Evolutionary conservation across 2,888 invertebrate genomes (phyloP), one percentile per base, ranked within the genome.

Genomic region (Drosophila phalerata): DNA sequence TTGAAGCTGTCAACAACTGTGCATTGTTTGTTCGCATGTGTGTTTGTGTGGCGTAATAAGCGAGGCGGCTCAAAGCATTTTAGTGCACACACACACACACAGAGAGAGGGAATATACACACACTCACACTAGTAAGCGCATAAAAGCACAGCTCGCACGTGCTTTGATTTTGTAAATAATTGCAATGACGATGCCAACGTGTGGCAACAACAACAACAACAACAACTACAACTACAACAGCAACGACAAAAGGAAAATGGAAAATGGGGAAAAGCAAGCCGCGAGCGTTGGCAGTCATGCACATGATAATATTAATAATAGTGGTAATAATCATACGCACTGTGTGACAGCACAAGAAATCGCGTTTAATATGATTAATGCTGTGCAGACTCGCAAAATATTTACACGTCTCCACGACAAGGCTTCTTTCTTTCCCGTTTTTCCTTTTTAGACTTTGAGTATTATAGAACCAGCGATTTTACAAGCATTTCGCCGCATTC

Each of bases 301-400:
- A 73, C 85, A 87, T 87, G 85, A 85, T 85, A 87, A 85, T 85
- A 85, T 81, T 83, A 85, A 85, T 85, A 87, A 85, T 85, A 87
- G 83, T 81, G 85, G 88, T 85, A 85, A 85, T 85, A 85, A 85
- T 85, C 87, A 85, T 87, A 85, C 87, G 85, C 79, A 87, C 82
- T 81, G 75, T 87, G 71, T 81, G 85, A 79, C 76, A 67, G 73
- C 75, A 72, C 71, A 73, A 47, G 64, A 72, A 69, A 65, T 66
- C 69, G 75, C 72, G 72, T 74, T 82, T 87, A 77, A 85, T 85
- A 81, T 85, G 85, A 85, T 85, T 85, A 85, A 87, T 87, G 83
- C 85, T 62, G 56, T 53, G 69, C 69, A 68, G 72, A 68, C 71
- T 70, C 63, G 79, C 69, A 73, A 79, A 85, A 84, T 84, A 84